Evolutionary conservation across 2,888 invertebrate species (phyloP).

Genomic region (Prosopocoilus inquinatus): DNA sequence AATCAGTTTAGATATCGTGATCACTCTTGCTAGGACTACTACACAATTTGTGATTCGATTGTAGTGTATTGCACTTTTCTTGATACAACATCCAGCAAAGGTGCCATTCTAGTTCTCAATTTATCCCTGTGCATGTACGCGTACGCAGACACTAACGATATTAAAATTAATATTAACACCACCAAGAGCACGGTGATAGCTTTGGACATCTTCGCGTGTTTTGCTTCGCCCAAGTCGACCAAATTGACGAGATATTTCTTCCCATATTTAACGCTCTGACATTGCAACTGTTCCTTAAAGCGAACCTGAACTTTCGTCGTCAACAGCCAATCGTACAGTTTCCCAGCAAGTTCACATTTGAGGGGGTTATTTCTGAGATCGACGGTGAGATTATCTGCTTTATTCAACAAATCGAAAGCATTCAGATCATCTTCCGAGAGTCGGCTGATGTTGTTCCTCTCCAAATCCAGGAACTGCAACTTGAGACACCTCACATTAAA

Average conservation of each 20-base stretch:
- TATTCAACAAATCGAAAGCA: slow-evolving; percentile 53
- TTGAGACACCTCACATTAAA: slow-evolving; percentile 67
- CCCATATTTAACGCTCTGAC: slow-evolving; percentile 46
- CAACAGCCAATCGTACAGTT: slow-evolving; percentile 63
- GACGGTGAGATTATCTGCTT: slow-evolving; percentile 53
- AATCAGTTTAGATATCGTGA: too few relatives aligned
- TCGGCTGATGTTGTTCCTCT: slow-evolving; percentile 62
- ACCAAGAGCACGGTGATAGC: slow-evolving; percentile 54
- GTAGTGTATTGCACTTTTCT: slow-evolving; percentile 73
- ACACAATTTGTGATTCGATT: slow-evolving; percentile 54
- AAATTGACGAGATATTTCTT: slow-evolving; percentile 40
- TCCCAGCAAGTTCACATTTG: slow-evolving; percentile 62
- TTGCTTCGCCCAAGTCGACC: slow-evolving; percentile 40
- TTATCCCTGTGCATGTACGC: slow-evolving; percentile 62
- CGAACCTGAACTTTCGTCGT: slow-evolving; percentile 61
- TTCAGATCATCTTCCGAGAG: slow-evolving; percentile 59
- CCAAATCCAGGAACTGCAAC: slow-evolving; percentile 66
- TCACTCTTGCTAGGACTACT: slow-evolving; percentile 4
- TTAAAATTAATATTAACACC: slow-evolving; percentile 56
- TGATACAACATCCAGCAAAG: slow-evolving; percentile 63
- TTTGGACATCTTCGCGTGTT: slow-evolving; percentile 43
- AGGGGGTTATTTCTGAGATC: slow-evolving; percentile 69
- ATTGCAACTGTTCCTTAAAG: slow-evolving; percentile 57
- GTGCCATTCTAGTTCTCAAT: slow-evolving; percentile 58
- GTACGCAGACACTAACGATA: slow-evolving; percentile 57